Evolutionary conservation across 2,113 vertebrate genomes (phyloP).

Genomic region (Seriola aureovittata): DNA sequence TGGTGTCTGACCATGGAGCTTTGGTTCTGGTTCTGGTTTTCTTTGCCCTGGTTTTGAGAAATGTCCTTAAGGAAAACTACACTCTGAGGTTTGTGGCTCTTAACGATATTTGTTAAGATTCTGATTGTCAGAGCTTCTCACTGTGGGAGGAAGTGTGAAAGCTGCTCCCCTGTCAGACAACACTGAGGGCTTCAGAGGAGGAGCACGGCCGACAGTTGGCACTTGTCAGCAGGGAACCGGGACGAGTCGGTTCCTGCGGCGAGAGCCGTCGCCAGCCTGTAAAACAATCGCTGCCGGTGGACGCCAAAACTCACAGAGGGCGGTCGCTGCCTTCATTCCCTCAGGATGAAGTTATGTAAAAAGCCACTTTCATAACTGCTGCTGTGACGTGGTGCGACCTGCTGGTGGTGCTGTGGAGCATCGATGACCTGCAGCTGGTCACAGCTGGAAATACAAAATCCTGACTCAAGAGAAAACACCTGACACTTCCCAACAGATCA

Average conservation of each 20-base stretch:
- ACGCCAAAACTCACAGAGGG: not conserved
- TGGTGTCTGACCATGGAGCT: too few species aligned
- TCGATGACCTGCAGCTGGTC: too few species aligned
- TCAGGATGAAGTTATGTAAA: conserved; percentile 12
- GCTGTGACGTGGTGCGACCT: conserved; percentile 18
- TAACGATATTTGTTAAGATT: not conserved
- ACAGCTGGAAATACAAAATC: not conserved
- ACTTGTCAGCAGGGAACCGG: not conserved
- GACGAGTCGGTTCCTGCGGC: not conserved
- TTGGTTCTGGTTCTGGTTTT: not conserved
- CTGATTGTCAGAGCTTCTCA: not conserved
- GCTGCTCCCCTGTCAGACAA: not conserved
- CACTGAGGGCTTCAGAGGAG: not conserved
- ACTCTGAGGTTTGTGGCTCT: too few species aligned
- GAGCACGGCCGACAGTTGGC: not conserved
- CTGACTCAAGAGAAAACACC: not conserved
- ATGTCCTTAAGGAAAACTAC: not conserved
- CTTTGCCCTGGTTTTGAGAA: not conserved
- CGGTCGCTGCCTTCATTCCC: not conserved
- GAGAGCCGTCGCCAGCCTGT: not conserved
- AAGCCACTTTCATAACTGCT: not conserved
- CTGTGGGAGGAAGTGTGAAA: not conserved
- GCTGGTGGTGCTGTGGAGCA: conserved; percentile 45
- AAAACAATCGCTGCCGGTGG: not conserved
- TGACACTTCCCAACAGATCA: not conserved